Percentiles rank a stretch among this genome's conserved stretches.
phyloP scores from a whole-genome alignment of 2,113 vertebrate genomes.

The Entelurus aequoreus region DNA sequence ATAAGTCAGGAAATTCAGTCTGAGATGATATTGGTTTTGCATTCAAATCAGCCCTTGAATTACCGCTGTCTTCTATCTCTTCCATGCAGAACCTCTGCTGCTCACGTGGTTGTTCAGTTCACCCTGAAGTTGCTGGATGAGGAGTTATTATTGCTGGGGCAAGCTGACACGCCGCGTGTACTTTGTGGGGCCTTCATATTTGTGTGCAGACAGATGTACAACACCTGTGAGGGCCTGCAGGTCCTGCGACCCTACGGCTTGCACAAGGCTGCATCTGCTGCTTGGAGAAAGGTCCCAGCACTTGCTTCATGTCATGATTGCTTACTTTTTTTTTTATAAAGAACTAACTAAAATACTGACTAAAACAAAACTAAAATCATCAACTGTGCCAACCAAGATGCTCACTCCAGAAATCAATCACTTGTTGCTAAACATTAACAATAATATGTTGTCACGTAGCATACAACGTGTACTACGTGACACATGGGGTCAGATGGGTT shows the following conservation, averaged over 20 bases:
- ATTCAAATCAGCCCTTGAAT: no score
- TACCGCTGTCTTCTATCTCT: neutral
- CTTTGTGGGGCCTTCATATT: conserved; percentile 89
- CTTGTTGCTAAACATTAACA: neutral
- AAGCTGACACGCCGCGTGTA: conserved; percentile 56
- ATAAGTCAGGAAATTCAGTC: conserved; percentile 3
- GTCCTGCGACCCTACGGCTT: conserved; percentile 77
- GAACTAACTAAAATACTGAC: no score
- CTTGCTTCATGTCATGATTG: no score
- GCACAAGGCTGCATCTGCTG: conserved; percentile 77
- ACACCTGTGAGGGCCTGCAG: conserved; percentile 88
- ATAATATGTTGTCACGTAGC: neutral
- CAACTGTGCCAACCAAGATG: no score
- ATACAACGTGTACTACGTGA: no score
- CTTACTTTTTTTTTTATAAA: neutral
- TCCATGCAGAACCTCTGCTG: conserved; percentile 74
- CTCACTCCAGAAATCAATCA: neutral
- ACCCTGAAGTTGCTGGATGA: conserved; percentile 83
- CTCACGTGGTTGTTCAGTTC: conserved; percentile 80
- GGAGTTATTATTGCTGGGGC: conserved; percentile 63
- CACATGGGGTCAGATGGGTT: no score
- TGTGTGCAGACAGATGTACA: conserved; percentile 87
- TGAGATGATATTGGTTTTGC: neutral
- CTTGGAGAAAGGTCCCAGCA: conserved; percentile 83
- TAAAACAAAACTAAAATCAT: neutral